phyloP scores from a whole-genome alignment of 1,140 invertebrate genomes.

The Drosophila bipectinata region DNA sequence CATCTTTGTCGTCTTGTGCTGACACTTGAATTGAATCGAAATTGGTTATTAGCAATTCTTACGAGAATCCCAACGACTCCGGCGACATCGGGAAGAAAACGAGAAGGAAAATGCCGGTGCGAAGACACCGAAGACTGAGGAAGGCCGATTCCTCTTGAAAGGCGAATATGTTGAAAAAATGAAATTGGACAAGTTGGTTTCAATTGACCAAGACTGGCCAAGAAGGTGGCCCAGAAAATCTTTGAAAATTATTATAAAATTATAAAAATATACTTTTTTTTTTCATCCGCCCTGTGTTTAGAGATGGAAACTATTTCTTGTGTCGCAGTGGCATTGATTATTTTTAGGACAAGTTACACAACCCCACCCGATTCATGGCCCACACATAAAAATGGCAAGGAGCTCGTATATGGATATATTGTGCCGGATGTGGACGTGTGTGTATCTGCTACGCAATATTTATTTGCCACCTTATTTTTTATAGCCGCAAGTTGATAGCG shows the following conservation, averaged over 20 bases:
- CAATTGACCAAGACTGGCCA: not conserved
- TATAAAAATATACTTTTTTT: not conserved
- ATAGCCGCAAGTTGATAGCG: conserved; percentile 57
- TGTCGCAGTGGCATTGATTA: not conserved
- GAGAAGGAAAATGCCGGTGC: conserved; percentile 3
- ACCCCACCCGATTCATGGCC: not conserved
- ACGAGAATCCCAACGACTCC: conserved; percentile 52
- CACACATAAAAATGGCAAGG: conserved; percentile 12
- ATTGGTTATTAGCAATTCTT: conserved; percentile 82
- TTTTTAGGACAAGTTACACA: not conserved
- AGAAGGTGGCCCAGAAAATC: not conserved
- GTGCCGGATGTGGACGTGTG: conserved; percentile 20
- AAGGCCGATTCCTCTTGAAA: conserved; percentile 55
- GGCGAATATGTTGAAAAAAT: conserved; percentile 61
- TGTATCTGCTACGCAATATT: conserved; percentile 57
- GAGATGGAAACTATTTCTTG: not conserved
- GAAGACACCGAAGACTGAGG: conserved; percentile 8
- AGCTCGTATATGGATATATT: conserved; percentile 17
- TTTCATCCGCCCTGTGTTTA: not conserved
- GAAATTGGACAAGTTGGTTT: conserved; percentile 45
- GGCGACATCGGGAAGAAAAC: conserved; percentile 12
- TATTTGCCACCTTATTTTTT: conserved; percentile 62
- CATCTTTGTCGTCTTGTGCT: conserved; percentile 75
- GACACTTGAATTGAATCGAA: conserved; percentile 82
- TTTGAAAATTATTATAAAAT: not conserved